Conservation (phyloP, 2,888 invertebrate species). For the Beris chalybata region DNA sequence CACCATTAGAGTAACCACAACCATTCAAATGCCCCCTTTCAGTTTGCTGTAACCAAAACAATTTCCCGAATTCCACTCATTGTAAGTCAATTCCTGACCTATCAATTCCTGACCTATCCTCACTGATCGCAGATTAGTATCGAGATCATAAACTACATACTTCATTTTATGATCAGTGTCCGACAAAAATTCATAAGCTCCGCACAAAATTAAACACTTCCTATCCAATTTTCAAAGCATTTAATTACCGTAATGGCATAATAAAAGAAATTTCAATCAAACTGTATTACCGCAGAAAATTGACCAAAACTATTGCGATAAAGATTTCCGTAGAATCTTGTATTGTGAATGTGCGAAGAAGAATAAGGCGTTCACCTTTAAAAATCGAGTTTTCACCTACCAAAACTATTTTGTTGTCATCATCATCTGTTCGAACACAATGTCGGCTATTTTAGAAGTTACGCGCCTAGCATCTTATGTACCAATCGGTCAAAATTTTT, state of each 20-base stretch:
- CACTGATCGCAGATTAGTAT: too few species aligned
- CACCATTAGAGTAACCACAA: too few species aligned
- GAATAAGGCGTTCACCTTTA: conserved; percentile 25
- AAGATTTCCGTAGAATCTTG: neutral
- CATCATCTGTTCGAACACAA: conserved; percentile 3
- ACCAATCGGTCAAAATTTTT: too few species aligned
- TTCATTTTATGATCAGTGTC: conserved; percentile 18
- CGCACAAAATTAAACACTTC: conserved; percentile 25
- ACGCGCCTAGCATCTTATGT: too few species aligned
- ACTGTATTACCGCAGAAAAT: conserved; percentile 21
- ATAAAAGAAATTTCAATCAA: conserved; percentile 24
- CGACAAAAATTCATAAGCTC: conserved; percentile 5
- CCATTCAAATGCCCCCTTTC: too few species aligned
- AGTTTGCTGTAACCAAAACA: too few species aligned
- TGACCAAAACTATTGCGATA: conserved; percentile 5
- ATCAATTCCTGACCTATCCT: too few species aligned
- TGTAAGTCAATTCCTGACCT: too few species aligned
- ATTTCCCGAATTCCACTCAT: too few species aligned
- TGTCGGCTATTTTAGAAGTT: too few species aligned
- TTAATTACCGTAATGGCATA: conserved; percentile 27
- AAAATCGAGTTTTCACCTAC: conserved; percentile 9
- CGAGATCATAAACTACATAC: conserved; percentile 7
- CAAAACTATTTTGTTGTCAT: conserved; percentile 6
- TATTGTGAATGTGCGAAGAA: neutral
- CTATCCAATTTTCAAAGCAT: conserved; percentile 20